Base-by-base conservation (phyloP, 2,888 invertebrate species). In the Elysia crispata region DNA sequence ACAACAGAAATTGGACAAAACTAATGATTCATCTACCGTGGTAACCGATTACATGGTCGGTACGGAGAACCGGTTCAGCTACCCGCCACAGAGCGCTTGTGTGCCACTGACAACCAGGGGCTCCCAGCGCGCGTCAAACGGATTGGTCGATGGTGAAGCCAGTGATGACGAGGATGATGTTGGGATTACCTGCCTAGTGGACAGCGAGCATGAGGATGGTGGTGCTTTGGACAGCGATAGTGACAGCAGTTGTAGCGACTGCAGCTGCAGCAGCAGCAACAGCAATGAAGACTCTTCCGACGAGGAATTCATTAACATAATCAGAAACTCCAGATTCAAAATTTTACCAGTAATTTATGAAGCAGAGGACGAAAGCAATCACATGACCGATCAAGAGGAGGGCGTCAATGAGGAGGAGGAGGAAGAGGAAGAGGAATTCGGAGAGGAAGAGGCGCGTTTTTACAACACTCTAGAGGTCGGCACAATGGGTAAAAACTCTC, bases 291-390 rank as follows among this genome's bases (percentile, higher is more conserved):
- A 77, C 30, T 77, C 77, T 1, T 77, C 77, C 3, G 77, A 77
- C 1, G 77, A 77, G 20, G 77, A 77, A 31, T 77, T 77, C 28
- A 31, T 77, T 15, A 60, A 77, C n/a, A 20, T 77, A 1, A 72
- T 33, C 28, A 70, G 60, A 33, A 77, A 70, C 28, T 41, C 66
- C 20, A 49, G 49, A 23, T 73, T 73, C 20, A 73, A 64, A 28
- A 25, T 72, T 15, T 73, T 78, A 1, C 78, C 78, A 5, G 78
- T 78, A 6, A 78, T 78, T 8, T 78, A 78, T 41, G 78, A 78
- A 23, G 78, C 33, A 11, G 78, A 78, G 15, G 77, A 77, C 8
- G 57, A 5, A 0, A 1, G 30, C 3, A 49, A 41, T 8, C 13
- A 64, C 18, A 30, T 31, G 23, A 20, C 33, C 20, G 41, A 25